Conservation (phyloP, 2,888 invertebrate genomes). For the Theristus sp. region DNA sequence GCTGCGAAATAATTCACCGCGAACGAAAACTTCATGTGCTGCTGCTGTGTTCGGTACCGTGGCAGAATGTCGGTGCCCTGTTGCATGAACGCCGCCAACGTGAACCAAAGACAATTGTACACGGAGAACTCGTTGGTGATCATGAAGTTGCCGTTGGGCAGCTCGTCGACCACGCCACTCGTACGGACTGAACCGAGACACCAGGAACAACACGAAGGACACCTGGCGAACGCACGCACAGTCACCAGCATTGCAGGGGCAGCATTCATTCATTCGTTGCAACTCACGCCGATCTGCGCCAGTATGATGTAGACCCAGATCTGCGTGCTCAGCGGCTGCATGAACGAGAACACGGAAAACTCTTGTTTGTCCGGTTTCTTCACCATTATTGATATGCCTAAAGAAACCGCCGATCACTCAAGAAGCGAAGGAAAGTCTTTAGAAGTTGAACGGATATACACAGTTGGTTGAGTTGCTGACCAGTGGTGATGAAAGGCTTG, state of each 20-base stretch:
- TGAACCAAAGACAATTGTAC: slow-evolving; percentile 75
- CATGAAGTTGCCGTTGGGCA: slow-evolving; percentile 26
- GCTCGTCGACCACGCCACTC: slow-evolving; percentile 61
- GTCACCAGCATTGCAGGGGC: no score
- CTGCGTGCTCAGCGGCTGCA: slow-evolving; percentile 80
- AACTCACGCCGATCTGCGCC: slow-evolving; percentile 63
- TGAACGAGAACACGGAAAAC: slow-evolving; percentile 82
- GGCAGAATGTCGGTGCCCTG: slow-evolving; percentile 74
- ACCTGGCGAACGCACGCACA: slow-evolving; percentile 44
- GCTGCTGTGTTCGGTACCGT: slow-evolving; percentile 41
- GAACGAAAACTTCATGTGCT: no score
- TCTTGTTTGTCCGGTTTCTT: neutral
- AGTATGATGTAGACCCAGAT: slow-evolving; percentile 59
- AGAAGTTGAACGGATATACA: no score
- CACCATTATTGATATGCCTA: neutral
- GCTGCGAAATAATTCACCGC: no score
- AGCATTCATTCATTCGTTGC: neutral
- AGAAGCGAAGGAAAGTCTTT: no score
- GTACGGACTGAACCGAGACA: slow-evolving; percentile 86
- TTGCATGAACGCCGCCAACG: slow-evolving; percentile 36
- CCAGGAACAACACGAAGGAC: slow-evolving; percentile 86
- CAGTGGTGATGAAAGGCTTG: slow-evolving; percentile 77
- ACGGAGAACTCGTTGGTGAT: slow-evolving; percentile 68
- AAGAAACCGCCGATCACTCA: no score
- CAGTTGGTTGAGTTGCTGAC: no score